Evolutionary conservation across 2,113 vertebrate species (phyloP), one percentile per base, ranked within the genome.

Genomic region (Nycticebus coucang): DNA sequence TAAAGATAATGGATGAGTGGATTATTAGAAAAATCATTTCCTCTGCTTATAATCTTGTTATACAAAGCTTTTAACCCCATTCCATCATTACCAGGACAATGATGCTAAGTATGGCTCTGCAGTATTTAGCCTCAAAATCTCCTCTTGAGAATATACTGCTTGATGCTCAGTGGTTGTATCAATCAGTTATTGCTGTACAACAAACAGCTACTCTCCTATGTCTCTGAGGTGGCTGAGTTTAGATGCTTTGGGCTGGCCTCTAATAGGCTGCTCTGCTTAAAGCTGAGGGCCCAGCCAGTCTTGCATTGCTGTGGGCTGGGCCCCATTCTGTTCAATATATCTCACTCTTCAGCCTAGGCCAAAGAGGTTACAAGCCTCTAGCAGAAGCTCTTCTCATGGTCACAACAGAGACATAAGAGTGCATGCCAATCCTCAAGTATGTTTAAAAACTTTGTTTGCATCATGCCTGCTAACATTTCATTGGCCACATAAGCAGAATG

Each of bases 41-140:
- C 37, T 72, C n/a, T 88, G 28, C 41, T 84, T 85, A n/a, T 72
- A 79, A 91, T 4, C 1, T 93, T 37, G 91, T 90, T 30, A 86
- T 60, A 93, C 83, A 83, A 91, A 88, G 53, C 5, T 91, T 88
- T 77, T 83, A 79, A 72, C 24, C 14, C 50, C 62, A 89, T 53
- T 11, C 9, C 78, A 35, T 88, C 90, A 37, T 90, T 87, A 75
- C 41, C 66, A 93, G 28, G 33, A 87, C 37, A 59, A 75, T 35
- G 28, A 68, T 24, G 66, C 57, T 28, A 0, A 79, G 11, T 45
- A 53, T 68, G 30, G 64, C 10, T 22, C 17, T 69, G 30, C 13
- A 37, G n/a, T 68, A 79, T 45, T 84, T 84, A 62, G n/a, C 5
- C 8, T 71, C 53, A 78, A 79, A 37, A 62, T 84, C 41, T 78